A percentile compares a stretch with the other conserved stretches of the same genome.
Evolutionary conservation across 2,888 invertebrate genomes (phyloP).

Genomic region (Oxytorus armatus): DNA sequence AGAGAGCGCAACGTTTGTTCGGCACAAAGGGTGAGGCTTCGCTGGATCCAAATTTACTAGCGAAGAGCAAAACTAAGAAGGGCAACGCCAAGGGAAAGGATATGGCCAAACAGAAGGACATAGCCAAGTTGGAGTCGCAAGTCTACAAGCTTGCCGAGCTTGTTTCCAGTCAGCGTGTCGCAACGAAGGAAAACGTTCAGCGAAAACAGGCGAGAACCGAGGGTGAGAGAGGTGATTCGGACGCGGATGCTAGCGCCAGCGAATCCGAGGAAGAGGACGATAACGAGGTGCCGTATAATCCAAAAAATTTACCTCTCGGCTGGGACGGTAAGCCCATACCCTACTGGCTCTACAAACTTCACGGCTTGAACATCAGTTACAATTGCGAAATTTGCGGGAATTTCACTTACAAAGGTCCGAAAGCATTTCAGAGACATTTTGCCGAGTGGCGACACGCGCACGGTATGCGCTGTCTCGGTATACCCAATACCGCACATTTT

Average conservation of each 20-base stretch:
- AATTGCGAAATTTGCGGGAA: constrained; percentile 99
- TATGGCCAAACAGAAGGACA: constrained; percentile 92
- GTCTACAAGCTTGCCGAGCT: constrained; percentile 94
- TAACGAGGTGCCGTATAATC: constrained; percentile 99
- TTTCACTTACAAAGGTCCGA: constrained; percentile 99
- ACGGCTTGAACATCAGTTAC: constrained; percentile 99
- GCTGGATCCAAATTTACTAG: constrained; percentile 95
- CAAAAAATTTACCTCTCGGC: constrained; percentile 99
- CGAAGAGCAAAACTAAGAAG: constrained; percentile 94
- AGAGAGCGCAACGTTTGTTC: constrained; percentile 97
- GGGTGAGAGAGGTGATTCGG: constrained; percentile 96
- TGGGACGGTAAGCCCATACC: constrained; percentile 99
- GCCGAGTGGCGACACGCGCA: constrained; percentile 96
- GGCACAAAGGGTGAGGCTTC: constrained; percentile 98
- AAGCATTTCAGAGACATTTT: constrained; percentile 99
- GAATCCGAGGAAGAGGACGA: constrained; percentile 94
- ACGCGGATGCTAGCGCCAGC: constrained; percentile 93
- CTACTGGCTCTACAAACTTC: constrained; percentile 99
- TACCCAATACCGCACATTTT: constrained; percentile 99
- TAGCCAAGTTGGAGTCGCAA: constrained; percentile 95
- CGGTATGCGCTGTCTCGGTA: constrained; percentile 99
- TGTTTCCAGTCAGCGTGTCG: constrained; percentile 92
- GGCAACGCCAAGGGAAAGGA: constrained; percentile 86
- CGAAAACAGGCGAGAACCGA: constrained; percentile 98
- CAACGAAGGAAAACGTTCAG: constrained; percentile 99